A percentile compares a stretch with the other conserved stretches of the same genome.
Evolutionary conservation across 2,888 invertebrate genomes (phyloP).

Genomic region (Merodon equestris): DNA sequence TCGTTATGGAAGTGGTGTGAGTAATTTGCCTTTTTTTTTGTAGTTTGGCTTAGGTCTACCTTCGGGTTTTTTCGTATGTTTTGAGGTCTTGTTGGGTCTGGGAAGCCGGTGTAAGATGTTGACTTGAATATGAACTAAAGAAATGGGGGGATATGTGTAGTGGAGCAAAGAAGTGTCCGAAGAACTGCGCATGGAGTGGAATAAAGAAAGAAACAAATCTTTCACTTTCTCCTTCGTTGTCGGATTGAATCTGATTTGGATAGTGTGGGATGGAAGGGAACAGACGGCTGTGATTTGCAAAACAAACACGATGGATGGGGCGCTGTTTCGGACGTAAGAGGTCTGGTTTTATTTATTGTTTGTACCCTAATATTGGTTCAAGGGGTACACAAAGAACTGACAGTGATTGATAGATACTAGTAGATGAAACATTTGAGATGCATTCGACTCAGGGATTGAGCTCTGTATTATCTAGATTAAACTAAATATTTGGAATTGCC

Average conservation of each 20-base stretch:
- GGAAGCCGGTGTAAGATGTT: constrained; percentile 25
- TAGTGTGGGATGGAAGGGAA: constrained; percentile 29
- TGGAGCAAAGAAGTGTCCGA: constrained; percentile 36
- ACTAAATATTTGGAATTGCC: no score
- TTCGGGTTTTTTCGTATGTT: constrained; percentile 61
- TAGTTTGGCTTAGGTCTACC: constrained; percentile 44
- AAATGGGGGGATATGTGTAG: constrained; percentile 43
- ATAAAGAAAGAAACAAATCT: constrained; percentile 8
- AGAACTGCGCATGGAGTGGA: constrained; percentile 41
- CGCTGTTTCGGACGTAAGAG: no score
- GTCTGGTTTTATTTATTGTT: no score
- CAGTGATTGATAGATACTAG: no score
- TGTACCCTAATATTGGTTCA: no score
- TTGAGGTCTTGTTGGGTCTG: constrained; percentile 42
- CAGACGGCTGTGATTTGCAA: constrained; percentile 9
- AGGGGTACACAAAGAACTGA: no score
- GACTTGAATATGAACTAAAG: constrained; percentile 5
- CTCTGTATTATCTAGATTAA: no score
- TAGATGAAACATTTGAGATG: no score
- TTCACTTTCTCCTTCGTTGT: constrained; percentile 58
- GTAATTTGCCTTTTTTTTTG: constrained; percentile 44
- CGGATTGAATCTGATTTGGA: constrained; percentile 51
- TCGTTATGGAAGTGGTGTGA: constrained; percentile 52
- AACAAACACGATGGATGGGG: constrained; percentile 1
- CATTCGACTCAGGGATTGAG: no score